These are phyloP conservation scores for Pyrrhia umbra DNA, from an alignment of 2,888 invertebrate species.

Conservation along the genomic window DNA sequence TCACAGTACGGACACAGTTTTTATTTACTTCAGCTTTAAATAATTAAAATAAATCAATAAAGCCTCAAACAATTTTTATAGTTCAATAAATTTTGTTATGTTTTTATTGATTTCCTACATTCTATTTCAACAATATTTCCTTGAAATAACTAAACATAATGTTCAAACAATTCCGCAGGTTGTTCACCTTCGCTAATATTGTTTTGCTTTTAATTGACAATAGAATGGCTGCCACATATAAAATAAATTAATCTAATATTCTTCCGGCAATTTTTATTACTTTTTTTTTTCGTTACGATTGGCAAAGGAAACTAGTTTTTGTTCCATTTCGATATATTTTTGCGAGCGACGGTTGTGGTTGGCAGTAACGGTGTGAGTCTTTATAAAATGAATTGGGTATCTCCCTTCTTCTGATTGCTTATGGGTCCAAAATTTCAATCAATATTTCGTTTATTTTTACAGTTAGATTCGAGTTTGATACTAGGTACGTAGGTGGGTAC, in stretches of 20 bases:
- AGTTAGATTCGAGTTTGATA: not conserved
- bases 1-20: not conserved
- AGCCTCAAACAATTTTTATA: not conserved
- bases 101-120: slow-evolving; percentile 30
- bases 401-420: slow-evolving; percentile 40
- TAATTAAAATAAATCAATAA: not conserved
- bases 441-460: slow-evolving; percentile 12
- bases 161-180: slow-evolving; percentile 12
- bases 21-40: too few species aligned
- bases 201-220: slow-evolving; percentile 24
- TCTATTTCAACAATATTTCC: slow-evolving; percentile 3
- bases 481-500: not conserved
- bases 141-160: slow-evolving; percentile 13
- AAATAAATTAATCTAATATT: slow-evolving; percentile 37
- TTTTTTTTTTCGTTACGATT: slow-evolving; percentile 24
- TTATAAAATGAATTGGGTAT: slow-evolving; percentile 40
- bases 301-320: slow-evolving; percentile 40
- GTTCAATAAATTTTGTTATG: not conserved
- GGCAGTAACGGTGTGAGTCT: slow-evolving; percentile 54
- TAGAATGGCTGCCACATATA: slow-evolving; percentile 20
- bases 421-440: slow-evolving; percentile 27
- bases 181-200: slow-evolving; percentile 30
- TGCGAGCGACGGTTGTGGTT: slow-evolving; percentile 48
- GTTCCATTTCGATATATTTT: slow-evolving; percentile 35
- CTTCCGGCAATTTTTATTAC: slow-evolving; percentile 19